phyloP scores from a whole-genome alignment of 1,140 invertebrate species.

The Conopomorpha cramerella region DNA sequence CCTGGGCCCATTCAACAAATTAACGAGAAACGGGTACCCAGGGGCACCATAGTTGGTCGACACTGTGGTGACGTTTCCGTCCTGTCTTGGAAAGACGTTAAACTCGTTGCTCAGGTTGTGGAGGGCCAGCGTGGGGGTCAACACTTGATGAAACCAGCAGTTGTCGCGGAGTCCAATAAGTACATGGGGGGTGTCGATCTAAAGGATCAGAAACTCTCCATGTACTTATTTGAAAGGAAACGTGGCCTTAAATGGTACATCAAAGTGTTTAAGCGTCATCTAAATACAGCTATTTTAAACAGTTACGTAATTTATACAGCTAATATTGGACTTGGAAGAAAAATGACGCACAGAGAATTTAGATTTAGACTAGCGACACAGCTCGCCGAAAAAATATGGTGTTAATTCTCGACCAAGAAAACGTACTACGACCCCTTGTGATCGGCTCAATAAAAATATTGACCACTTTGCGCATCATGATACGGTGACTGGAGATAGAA shows the following conservation, averaged over 20 bases:
- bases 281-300: not conserved
- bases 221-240: constrained; percentile 6
- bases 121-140: not conserved
- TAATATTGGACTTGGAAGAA: constrained; percentile 1
- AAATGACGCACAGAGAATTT: no score
- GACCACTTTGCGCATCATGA: constrained; percentile 1
- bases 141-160: constrained; percentile 2
- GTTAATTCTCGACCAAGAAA: not conserved
- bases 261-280: constrained; percentile 1
- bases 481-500: not conserved
- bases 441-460: not conserved
- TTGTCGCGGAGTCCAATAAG: constrained; percentile 10
- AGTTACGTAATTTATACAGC: no score
- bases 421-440: not conserved
- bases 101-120: constrained; percentile 1
- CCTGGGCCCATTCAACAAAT: constrained; percentile 2
- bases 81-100: constrained; percentile 2
- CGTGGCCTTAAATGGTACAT: constrained; percentile 6
- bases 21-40: constrained; percentile 1
- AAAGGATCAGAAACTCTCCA: constrained; percentile 8
- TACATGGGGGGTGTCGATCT: constrained; percentile 12
- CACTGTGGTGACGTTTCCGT: constrained; percentile 10
- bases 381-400: not conserved
- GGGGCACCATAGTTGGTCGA: constrained; percentile 5
- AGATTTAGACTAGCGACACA: not conserved